A percentile compares a stretch with the other conserved stretches of the same genome.
phyloP scores from a whole-genome alignment of 2,113 vertebrate genomes.

The Daboia siamensis region DNA sequence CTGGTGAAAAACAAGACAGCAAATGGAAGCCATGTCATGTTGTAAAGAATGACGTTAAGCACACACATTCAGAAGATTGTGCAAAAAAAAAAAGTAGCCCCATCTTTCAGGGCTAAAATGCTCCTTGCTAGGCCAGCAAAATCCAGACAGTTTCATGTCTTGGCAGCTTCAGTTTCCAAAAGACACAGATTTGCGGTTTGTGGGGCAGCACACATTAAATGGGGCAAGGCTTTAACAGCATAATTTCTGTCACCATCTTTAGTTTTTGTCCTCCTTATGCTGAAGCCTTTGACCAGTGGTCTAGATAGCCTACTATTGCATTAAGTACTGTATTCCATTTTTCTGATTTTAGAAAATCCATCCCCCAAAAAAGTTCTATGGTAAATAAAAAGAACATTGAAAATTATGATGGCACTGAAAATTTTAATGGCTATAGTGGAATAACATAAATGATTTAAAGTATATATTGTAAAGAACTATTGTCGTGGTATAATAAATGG shows the following conservation, averaged over 20 bases:
- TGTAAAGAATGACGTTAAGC: not conserved
- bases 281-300: not conserved
- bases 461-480: not conserved
- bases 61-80: not conserved
- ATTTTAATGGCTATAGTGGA: no score
- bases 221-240: not conserved
- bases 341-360: not conserved
- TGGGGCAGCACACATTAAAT: not conserved
- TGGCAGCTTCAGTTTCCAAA: not conserved
- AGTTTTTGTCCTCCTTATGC: not conserved
- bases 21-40: not conserved
- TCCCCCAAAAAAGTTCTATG: no score
- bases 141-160: not conserved
- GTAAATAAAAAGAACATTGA: not conserved
- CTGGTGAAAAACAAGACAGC: not conserved
- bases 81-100: no score
- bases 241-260: not conserved
- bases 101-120: not conserved
- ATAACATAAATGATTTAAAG: not conserved
- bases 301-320: not conserved
- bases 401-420: not conserved
- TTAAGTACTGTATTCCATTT: not conserved
- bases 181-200: not conserved
- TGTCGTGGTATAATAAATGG: not conserved
- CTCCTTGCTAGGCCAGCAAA: not conserved